A percentile compares a stretch with the other conserved stretches of the same genome.
phyloP scores from a whole-genome alignment of 2,113 vertebrate genomes.

The Tychaedon coryphoeus region DNA sequence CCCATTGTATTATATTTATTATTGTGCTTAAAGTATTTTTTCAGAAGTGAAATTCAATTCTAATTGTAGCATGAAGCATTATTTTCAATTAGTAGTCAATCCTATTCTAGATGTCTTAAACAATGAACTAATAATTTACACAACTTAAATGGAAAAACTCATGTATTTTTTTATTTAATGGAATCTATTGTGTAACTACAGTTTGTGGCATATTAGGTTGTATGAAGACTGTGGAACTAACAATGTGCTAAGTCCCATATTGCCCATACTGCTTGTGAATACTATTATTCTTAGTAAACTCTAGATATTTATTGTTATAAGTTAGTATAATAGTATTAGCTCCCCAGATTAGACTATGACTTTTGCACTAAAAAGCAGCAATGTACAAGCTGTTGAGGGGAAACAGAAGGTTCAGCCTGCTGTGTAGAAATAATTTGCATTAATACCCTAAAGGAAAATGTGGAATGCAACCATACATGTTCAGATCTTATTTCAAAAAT shows the following conservation, averaged over 20 bases:
- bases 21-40: neutral
- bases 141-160: neutral
- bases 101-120: neutral
- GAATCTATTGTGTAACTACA: neutral
- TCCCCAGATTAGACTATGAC: neutral
- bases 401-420: neutral
- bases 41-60: neutral
- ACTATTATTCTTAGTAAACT: neutral
- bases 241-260: neutral
- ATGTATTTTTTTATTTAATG: neutral
- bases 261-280: neutral
- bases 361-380: neutral
- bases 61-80: neutral
- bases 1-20: slow-evolving; percentile 42
- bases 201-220: neutral
- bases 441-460: neutral
- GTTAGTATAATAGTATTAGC: neutral
- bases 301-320: neutral
- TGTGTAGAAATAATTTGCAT: neutral
- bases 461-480: neutral
- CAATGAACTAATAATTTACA: neutral
- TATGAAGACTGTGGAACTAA: neutral
- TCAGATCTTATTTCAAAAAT: neutral
- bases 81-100: neutral
- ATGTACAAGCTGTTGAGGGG: neutral